These are phyloP conservation scores for Campopleginae sp. DNA, from an alignment of 2,888 invertebrate genomes.

Conservation along the genomic window DNA sequence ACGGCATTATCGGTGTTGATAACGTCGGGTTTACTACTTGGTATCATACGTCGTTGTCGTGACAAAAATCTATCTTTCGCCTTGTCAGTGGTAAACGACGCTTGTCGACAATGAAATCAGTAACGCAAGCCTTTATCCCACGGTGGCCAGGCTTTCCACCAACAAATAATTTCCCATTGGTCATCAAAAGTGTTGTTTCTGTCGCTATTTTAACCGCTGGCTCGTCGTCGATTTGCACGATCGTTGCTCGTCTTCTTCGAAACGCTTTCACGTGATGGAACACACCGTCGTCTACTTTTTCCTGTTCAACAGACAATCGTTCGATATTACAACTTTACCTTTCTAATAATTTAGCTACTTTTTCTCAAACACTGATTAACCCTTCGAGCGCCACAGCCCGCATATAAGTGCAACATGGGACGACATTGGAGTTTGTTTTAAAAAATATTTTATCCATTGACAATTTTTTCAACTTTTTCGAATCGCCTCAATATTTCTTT, in stretches of 20 bases:
- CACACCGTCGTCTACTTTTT: slow-evolving; percentile 81
- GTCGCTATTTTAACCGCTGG: slow-evolving; percentile 76
- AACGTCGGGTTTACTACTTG: slow-evolving; percentile 55
- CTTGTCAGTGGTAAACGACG: slow-evolving; percentile 80
- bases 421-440: too few relatives aligned
- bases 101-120: slow-evolving; percentile 82
- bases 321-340: neutral
- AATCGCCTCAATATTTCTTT: too few relatives aligned
- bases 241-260: slow-evolving; percentile 78
- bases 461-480: too few relatives aligned
- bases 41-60: slow-evolving; percentile 84
- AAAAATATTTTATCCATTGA: too few relatives aligned
- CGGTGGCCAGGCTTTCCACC: slow-evolving; percentile 82
- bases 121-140: slow-evolving; percentile 81
- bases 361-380: neutral
- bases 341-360: neutral
- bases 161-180: slow-evolving; percentile 82
- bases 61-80: slow-evolving; percentile 82
- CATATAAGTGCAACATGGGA: too few relatives aligned
- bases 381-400: neutral
- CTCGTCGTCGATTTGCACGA: slow-evolving; percentile 80
- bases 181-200: slow-evolving; percentile 78
- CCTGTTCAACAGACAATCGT: slow-evolving; percentile 70
- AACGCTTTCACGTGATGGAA: slow-evolving; percentile 81
- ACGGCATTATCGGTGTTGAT: slow-evolving; percentile 57